Evolutionary conservation across 2,113 vertebrate genomes (phyloP).

Genomic region (Triplophysa rosa): DNA sequence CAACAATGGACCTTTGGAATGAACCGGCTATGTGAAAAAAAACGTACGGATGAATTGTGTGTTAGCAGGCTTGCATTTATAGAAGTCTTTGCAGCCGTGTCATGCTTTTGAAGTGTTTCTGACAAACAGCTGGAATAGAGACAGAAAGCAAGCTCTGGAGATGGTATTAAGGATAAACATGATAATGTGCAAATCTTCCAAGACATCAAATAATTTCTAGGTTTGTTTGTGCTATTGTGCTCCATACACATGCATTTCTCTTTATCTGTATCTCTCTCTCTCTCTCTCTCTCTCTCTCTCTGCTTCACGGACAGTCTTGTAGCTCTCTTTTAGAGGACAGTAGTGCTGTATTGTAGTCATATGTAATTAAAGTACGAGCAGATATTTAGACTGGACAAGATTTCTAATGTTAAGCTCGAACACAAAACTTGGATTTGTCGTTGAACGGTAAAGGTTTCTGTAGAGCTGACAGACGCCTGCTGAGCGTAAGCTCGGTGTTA

Average conservation of each 20-base stretch:
- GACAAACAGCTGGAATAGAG: constrained; percentile 14
- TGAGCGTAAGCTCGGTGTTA: constrained; percentile 2
- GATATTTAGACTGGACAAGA: constrained; percentile 18
- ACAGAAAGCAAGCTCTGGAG: constrained; percentile 13
- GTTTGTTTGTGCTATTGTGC: constrained; percentile 12
- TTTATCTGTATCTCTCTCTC: neutral
- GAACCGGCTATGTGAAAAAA: constrained; percentile 9
- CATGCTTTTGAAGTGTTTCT: neutral
- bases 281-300: constrained; percentile 1
- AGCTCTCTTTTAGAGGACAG: constrained; percentile 29
- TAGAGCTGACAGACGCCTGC: neutral
- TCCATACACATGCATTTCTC: constrained; percentile 46
- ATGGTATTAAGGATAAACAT: neutral
- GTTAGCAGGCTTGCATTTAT: neutral
- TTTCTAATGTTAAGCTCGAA: constrained; percentile 6
- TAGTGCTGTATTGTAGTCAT: constrained; percentile 8
- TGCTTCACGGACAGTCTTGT: neutral
- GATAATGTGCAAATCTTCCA: neutral
- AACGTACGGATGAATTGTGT: too few relatives aligned
- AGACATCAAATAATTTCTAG: constrained; percentile 11
- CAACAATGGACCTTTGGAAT: constrained; percentile 17
- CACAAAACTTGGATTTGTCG: neutral
- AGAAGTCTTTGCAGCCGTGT: neutral
- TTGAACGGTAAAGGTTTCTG: neutral
- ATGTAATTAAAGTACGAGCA: constrained; percentile 3